Evolutionary conservation across 30 jellyfish, hydroid and myxozoan genomes (phyloP), one percentile per base, ranked within the genome.

Genomic region (Hydractinia symbiolongicarpus): DNA sequence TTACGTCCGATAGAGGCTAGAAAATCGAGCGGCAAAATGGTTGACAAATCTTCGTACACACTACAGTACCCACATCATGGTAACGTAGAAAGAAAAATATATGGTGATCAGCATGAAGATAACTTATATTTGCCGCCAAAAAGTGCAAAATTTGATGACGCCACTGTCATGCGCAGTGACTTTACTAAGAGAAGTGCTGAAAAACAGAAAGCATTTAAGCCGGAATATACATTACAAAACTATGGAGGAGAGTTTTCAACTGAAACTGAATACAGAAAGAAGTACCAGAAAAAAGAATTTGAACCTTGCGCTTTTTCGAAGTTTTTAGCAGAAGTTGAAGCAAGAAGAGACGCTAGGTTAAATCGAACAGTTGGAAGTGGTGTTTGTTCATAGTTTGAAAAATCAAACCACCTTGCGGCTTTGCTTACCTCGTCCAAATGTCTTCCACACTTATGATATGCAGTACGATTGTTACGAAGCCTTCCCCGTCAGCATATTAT

Each of bases 1-100:
- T 76, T 70, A 53, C 94, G 86, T 5, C 86, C 74, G 20, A 79
- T 73, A 6, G 91, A 79, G 62, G 51, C 67, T 1, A 84, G 52
- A 54, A 71, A 30, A 53, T 16, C 82, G 15, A 61, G 58, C 50
- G 91, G 89, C 4, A 89, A 76, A 58, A 77, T 89, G 55, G 74
- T 52, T 50, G 61, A 80, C 67, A 81, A 72, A 13, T 82, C 96
- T 4, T 89, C 96, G 7, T 89, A 89, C 74, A 55, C 55, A 30
- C 19, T 66, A 8, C 91, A 83, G 67, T 89, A 81, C 66, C 94
- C 94, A 5, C 68, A 60, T 20, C 88, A 80, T 50, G 89, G 84
- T 13, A 58, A 51, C 19, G 67, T 76, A 69, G 81, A 89, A 6
- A 56, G 73, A 8, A 9, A 69, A 52, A 83, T 91, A 16, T 81